A percentile compares a stretch with the other conserved stretches of the same genome.
phyloP scores from a whole-genome alignment of 2,888 invertebrate species.

The Diarsia rubi region DNA sequence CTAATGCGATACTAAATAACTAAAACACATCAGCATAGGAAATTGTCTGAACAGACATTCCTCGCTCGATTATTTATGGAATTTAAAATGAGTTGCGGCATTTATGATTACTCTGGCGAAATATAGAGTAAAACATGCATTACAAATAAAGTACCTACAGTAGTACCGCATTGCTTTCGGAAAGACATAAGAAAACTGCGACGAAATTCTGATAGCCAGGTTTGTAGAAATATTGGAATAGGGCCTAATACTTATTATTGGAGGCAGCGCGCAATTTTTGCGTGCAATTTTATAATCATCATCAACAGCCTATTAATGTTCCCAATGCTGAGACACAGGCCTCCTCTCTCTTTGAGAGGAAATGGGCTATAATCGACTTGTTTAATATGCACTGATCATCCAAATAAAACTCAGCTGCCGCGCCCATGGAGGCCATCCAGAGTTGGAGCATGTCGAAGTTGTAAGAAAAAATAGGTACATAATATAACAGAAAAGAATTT shows the following conservation, averaged over 20 bases:
- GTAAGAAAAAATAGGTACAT: neutral
- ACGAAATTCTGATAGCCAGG: neutral
- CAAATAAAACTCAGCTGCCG: neutral
- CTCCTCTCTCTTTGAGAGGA: no score
- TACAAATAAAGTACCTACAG: conserved; percentile 19
- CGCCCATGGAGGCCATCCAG: neutral
- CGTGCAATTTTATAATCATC: neutral
- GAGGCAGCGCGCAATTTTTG: neutral
- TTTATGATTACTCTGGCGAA: conserved; percentile 45
- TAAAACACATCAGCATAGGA: conserved; percentile 53
- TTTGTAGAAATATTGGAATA: neutral
- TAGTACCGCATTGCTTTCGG: neutral
- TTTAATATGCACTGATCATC: neutral
- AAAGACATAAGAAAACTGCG: neutral
- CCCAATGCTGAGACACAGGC: no score
- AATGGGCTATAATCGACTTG: no score
- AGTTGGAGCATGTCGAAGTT: neutral
- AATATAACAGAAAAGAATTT: no score
- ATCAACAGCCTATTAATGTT: no score
- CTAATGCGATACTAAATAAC: conserved; percentile 44
- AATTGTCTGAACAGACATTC: conserved; percentile 42
- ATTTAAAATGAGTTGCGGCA: conserved; percentile 48
- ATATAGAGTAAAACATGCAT: conserved; percentile 50
- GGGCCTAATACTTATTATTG: neutral
- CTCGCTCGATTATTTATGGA: conserved; percentile 59